A percentile compares a stretch with the other conserved stretches of the same genome.
Evolutionary conservation across 2,797 vertebrate species (phyloP).

Genomic region (Xyrichtys novacula): DNA sequence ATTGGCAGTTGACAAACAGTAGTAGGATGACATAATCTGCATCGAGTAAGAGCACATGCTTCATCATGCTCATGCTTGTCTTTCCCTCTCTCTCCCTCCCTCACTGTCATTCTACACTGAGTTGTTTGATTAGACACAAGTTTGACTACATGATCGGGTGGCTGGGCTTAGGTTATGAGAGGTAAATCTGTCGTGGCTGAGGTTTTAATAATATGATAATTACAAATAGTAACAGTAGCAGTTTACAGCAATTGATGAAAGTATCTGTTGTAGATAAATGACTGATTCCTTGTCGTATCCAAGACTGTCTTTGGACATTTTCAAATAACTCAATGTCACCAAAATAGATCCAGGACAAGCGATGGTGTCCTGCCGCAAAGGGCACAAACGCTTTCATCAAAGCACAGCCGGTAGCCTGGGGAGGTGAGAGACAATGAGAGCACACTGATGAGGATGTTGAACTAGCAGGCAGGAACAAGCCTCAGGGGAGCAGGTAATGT

Average conservation of each 20-base stretch:
- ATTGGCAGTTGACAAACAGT: slow-evolving; percentile 45
- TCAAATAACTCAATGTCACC: slow-evolving; percentile 24
- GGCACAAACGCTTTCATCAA: slow-evolving; percentile 40
- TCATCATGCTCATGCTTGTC: slow-evolving; percentile 10
- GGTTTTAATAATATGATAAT: slow-evolving; percentile 22
- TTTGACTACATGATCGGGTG: slow-evolving; percentile 37
- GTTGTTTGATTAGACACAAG: slow-evolving; percentile 57
- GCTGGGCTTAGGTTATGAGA: slow-evolving; percentile 21
- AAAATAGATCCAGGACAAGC: slow-evolving; percentile 33
- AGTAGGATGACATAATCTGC: slow-evolving; percentile 65
- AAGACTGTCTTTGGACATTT: slow-evolving; percentile 21
- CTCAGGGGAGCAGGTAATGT: slow-evolving; percentile 64
- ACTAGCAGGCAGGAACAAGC: slow-evolving; percentile 61
- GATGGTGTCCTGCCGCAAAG: slow-evolving; percentile 47
- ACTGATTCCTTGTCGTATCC: slow-evolving; percentile 3
- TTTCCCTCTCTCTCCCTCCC: background rate
- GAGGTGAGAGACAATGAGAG: slow-evolving; percentile 42
- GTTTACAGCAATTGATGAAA: background rate
- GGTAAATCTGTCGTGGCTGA: slow-evolving; percentile 7
- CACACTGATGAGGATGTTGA: slow-evolving; percentile 55
- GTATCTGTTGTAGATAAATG: slow-evolving; percentile 15
- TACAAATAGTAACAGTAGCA: background rate
- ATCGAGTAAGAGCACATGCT: slow-evolving; percentile 41
- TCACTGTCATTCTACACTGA: slow-evolving; percentile 65
- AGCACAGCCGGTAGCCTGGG: slow-evolving; percentile 45